phyloP scores from a whole-genome alignment of 2,797 vertebrate genomes.

The Ispidina lecontei region DNA sequence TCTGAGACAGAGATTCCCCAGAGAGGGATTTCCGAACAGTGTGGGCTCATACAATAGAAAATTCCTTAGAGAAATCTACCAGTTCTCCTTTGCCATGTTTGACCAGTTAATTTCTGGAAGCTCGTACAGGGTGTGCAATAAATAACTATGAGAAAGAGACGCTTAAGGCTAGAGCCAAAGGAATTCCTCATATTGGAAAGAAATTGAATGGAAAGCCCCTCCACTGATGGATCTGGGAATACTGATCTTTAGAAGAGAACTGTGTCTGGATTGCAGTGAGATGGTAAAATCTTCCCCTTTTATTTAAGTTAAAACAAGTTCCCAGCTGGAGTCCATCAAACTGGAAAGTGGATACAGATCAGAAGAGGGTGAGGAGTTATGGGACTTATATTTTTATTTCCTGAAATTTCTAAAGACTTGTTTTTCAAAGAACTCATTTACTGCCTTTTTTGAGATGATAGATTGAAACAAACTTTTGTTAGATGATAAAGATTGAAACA shows the following conservation, averaged over 20 bases:
- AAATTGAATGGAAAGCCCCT: slow-evolving; percentile 32
- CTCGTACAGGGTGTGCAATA: background rate
- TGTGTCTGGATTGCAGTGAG: background rate
- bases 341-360: background rate
- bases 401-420: background rate
- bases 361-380: slow-evolving; percentile 2
- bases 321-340: slow-evolving; percentile 11
- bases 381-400: background rate
- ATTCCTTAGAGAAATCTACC: background rate
- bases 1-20: background rate
- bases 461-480: background rate
- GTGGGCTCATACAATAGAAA: background rate
- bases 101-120: slow-evolving; percentile 3
- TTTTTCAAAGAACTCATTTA: background rate
- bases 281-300: slow-evolving; percentile 2
- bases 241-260: background rate
- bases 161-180: background rate
- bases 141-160: slow-evolving; percentile 27
- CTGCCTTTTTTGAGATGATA: background rate
- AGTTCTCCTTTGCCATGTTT: background rate
- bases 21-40: background rate
- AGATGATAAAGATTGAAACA: background rate
- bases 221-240: background rate
- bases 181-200: slow-evolving; percentile 11
- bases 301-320: slow-evolving; percentile 15